Evolutionary conservation across 2,888 invertebrate genomes (phyloP).

Genomic region (Aphodius sticticus): DNA sequence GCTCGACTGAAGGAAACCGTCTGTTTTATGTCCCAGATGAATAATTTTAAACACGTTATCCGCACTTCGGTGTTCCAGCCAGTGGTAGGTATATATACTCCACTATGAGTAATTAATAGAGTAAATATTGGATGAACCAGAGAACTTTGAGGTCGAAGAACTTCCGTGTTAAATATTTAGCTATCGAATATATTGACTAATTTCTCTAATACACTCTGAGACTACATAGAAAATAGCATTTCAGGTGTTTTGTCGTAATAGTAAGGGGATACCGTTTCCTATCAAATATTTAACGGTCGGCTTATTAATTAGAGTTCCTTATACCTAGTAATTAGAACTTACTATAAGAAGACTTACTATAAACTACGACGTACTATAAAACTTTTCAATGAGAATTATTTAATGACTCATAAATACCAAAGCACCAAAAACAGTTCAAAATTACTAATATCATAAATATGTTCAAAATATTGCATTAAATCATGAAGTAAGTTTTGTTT

Average conservation of each 20-base stretch:
- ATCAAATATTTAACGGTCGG: background rate
- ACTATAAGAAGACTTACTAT: too few relatives aligned
- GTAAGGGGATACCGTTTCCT: background rate
- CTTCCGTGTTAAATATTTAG: slow-evolving; percentile 21
- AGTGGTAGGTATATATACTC: slow-evolving; percentile 10
- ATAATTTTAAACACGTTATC: slow-evolving; percentile 4
- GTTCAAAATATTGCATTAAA: too few relatives aligned
- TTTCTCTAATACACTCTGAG: background rate
- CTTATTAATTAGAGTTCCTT: background rate
- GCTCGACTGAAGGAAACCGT: background rate
- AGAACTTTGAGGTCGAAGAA: slow-evolving; percentile 16
- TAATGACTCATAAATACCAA: too few relatives aligned
- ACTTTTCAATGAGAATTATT: background rate
- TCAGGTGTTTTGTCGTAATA: background rate
- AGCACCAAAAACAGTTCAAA: too few relatives aligned
- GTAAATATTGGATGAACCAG: slow-evolving; percentile 17
- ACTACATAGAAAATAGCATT: background rate
- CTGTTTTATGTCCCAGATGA: slow-evolving; percentile 4
- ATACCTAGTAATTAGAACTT: background rate
- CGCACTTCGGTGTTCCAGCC: background rate
- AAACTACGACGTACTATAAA: background rate
- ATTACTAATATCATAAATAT: too few relatives aligned
- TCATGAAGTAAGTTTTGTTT: too few relatives aligned
- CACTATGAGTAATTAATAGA: slow-evolving; percentile 22
- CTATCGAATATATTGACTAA: slow-evolving; percentile 20